These are phyloP conservation scores for Artibeus lituratus DNA, from an alignment of 2,797 vertebrate genomes.

Conservation along the genomic window DNA sequence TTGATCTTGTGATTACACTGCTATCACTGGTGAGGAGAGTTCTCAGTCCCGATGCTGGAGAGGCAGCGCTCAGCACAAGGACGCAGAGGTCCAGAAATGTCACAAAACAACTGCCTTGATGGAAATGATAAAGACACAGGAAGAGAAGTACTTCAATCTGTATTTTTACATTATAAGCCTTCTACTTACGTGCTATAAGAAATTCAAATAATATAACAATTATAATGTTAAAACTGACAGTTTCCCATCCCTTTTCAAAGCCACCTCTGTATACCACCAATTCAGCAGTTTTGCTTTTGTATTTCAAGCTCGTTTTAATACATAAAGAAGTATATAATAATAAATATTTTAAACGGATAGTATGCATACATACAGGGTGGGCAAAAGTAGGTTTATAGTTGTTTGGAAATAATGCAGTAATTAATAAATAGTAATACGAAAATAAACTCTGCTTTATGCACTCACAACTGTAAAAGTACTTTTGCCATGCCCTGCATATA, in stretches of 20 bases:
- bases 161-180: neutral
- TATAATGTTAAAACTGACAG: neutral
- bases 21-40: neutral
- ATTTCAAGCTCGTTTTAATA: neutral
- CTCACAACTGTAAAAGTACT: neutral
- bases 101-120: neutral
- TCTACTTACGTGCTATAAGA: neutral
- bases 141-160: neutral
- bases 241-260: neutral
- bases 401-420: neutral
- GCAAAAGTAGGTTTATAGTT: neutral
- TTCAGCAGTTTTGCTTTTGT: neutral
- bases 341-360: neutral
- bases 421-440: neutral
- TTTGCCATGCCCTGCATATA: neutral
- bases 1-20: neutral
- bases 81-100: neutral
- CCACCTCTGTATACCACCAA: neutral
- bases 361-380: neutral
- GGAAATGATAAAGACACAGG: neutral
- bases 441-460: neutral
- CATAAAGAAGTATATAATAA: neutral
- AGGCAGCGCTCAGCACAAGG: neutral
- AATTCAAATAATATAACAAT: neutral
- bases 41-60: accelerated